phyloP scores from a whole-genome alignment of 2,113 vertebrate genomes.

The Orycteropus afer region DNA sequence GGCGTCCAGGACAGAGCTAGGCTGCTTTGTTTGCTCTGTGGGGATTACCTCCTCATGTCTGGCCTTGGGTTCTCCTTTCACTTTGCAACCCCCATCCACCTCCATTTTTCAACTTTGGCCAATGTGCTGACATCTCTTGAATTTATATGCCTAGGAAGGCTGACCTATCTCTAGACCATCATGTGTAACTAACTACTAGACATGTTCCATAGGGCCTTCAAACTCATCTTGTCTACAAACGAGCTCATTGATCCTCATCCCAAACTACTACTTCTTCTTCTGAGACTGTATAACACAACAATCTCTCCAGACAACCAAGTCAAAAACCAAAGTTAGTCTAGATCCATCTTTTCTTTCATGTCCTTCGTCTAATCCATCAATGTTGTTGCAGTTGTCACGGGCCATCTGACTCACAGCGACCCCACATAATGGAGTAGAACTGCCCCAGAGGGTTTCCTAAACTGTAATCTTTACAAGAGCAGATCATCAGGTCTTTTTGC shows the following conservation, averaged over 20 bases:
- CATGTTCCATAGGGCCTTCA: background rate
- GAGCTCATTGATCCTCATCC: background rate
- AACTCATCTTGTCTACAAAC: background rate
- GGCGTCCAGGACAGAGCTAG: background rate
- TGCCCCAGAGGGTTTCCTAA: no score
- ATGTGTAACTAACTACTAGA: background rate
- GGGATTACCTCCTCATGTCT: background rate
- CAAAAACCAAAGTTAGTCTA: background rate
- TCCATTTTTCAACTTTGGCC: background rate
- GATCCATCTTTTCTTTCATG: background rate
- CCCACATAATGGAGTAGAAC: no score
- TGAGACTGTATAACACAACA: background rate
- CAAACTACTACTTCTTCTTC: background rate
- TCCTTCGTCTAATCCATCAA: background rate
- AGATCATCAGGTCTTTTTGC: no score
- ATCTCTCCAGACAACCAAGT: background rate
- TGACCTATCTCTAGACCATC: background rate
- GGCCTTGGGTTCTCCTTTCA: background rate
- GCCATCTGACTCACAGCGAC: no score
- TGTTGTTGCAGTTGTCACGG: no score
- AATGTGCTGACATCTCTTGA: background rate
- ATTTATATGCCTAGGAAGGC: background rate
- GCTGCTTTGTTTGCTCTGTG: background rate
- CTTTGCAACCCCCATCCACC: background rate
- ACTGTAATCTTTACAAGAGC: no score